A percentile compares a stretch with the other conserved stretches of the same genome.
Evolutionary conservation across 2,113 vertebrate genomes (phyloP).

Genomic region (Sinocyclocheilus anophthalmus): DNA sequence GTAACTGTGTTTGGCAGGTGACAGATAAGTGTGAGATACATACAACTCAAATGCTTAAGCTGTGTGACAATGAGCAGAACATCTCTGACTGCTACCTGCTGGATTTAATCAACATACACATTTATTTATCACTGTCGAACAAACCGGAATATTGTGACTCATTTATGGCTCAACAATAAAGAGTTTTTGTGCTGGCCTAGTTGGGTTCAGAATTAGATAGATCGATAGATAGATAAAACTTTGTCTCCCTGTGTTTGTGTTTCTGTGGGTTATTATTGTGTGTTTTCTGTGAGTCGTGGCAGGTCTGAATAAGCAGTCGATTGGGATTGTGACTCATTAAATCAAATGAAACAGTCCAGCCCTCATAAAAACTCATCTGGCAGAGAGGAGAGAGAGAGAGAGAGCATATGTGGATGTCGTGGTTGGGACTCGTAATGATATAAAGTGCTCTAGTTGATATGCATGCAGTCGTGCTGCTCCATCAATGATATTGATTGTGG

Average conservation of each 20-base stretch:
- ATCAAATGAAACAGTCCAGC: slow-evolving; percentile 90
- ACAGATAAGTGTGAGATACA: slow-evolving; percentile 50
- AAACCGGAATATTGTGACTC: neutral
- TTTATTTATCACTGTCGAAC: neutral
- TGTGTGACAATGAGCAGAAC: slow-evolving; percentile 76
- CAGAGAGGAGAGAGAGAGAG: slow-evolving; percentile 57
- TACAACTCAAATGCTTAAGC: slow-evolving; percentile 89
- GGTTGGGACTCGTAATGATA: slow-evolving; percentile 89
- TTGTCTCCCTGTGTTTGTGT: slow-evolving; percentile 10
- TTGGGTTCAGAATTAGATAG: too few relatives aligned
- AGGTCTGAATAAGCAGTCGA: slow-evolving; percentile 89
- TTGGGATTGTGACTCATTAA: slow-evolving; percentile 97
- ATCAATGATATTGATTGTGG: slow-evolving; percentile 96
- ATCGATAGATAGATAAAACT: too few relatives aligned
- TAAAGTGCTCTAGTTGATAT: slow-evolving; percentile 84
- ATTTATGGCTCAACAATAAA: neutral
- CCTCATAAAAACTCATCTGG: slow-evolving; percentile 96
- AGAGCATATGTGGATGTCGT: slow-evolving; percentile 77
- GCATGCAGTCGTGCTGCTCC: slow-evolving; percentile 81
- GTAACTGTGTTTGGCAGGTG: slow-evolving; percentile 84
- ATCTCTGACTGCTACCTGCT: slow-evolving; percentile 72
- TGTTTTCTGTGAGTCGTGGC: slow-evolving; percentile 12
- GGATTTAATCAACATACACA: slow-evolving; percentile 80
- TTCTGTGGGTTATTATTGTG: slow-evolving; percentile 57
- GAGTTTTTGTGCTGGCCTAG: neutral